phyloP scores from a whole-genome alignment of 92 coral and sea anemone genomes.

The Zoanthus solanderi region DNA sequence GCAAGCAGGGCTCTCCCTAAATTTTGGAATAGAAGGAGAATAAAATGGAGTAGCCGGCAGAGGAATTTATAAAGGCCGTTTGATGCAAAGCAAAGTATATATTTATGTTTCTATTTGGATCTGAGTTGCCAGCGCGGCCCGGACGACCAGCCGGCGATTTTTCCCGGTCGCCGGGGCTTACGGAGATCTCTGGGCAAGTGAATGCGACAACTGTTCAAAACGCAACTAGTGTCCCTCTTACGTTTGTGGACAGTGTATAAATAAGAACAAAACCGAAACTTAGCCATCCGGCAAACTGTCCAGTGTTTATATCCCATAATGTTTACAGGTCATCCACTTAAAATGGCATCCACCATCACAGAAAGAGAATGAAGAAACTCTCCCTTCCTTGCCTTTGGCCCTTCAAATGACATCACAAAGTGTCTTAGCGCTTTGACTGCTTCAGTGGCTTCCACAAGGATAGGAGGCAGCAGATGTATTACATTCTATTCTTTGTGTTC shows the following conservation, averaged over 20 bases:
- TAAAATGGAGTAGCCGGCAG: no score
- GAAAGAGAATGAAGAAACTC: constrained; percentile 44
- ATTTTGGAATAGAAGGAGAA: no score
- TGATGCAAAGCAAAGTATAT: no score
- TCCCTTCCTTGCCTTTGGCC: constrained; percentile 42
- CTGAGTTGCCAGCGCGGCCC: no score
- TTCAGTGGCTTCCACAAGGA: neutral
- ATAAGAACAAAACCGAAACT: neutral
- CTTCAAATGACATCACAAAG: constrained; percentile 29
- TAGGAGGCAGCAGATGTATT: neutral
- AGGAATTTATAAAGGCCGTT: no score
- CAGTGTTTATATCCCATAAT: neutral
- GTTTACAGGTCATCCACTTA: neutral
- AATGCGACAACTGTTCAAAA: neutral
- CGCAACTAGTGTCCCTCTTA: neutral
- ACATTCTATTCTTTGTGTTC: constrained; percentile 9
- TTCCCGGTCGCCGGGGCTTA: no score
- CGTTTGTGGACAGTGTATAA: neutral
- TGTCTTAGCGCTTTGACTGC: constrained; percentile 20
- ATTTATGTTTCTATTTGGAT: no score
- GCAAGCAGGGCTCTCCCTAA: neutral
- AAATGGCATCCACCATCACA: constrained; percentile 35
- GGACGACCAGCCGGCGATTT: no score
- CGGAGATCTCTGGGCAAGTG: neutral
- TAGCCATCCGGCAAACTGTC: neutral